Percentiles rank a stretch among this genome's conserved stretches.
These are phyloP conservation scores for Gonioctena quinquepunctata DNA, from an alignment of 1,140 invertebrate genomes.

Conservation along the genomic window DNA sequence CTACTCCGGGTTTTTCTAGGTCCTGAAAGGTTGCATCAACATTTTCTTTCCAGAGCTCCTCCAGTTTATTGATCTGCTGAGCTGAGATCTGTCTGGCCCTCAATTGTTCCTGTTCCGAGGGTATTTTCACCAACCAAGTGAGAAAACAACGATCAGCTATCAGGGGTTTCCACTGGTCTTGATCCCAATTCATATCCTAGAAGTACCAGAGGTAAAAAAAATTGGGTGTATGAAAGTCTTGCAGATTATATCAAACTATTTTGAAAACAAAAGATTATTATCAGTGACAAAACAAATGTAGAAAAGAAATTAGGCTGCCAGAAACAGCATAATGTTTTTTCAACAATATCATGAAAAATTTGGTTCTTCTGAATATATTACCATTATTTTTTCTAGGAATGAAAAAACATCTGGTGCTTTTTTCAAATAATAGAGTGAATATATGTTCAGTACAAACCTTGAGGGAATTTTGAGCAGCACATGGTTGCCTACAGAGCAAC, in stretches of 20 bases:
- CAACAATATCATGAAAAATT: too few relatives aligned
- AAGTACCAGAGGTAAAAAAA: conserved; percentile 58
- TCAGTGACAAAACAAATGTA: too few relatives aligned
- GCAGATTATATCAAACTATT: too few relatives aligned
- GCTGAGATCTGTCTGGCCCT: conserved; percentile 94
- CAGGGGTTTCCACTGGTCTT: conserved; percentile 98
- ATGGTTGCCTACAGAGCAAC: conserved; percentile 93
- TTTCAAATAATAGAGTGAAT: too few relatives aligned
- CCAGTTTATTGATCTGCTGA: conserved; percentile 95
- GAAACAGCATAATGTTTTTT: too few relatives aligned
- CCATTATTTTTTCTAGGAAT: too few relatives aligned
- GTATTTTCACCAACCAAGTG: conserved; percentile 95
- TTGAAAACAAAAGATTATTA: too few relatives aligned
- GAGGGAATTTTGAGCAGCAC: conserved; percentile 89
- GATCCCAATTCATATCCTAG: conserved; percentile 99
- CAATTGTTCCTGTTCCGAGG: conserved; percentile 93
- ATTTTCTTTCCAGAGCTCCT: conserved; percentile 99
- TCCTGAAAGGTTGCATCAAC: conserved; percentile 97
- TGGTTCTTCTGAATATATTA: too few relatives aligned
- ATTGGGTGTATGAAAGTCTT: not conserved
- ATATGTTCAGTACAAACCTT: too few relatives aligned
- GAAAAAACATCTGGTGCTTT: too few relatives aligned
- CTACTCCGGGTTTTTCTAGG: conserved; percentile 95
- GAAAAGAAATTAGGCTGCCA: too few relatives aligned
- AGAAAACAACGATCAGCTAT: conserved; percentile 95